A percentile compares a stretch with the other conserved stretches of the same genome.
Evolutionary conservation across 2,888 invertebrate species (phyloP).

Genomic region (Steromphala cineraria): DNA sequence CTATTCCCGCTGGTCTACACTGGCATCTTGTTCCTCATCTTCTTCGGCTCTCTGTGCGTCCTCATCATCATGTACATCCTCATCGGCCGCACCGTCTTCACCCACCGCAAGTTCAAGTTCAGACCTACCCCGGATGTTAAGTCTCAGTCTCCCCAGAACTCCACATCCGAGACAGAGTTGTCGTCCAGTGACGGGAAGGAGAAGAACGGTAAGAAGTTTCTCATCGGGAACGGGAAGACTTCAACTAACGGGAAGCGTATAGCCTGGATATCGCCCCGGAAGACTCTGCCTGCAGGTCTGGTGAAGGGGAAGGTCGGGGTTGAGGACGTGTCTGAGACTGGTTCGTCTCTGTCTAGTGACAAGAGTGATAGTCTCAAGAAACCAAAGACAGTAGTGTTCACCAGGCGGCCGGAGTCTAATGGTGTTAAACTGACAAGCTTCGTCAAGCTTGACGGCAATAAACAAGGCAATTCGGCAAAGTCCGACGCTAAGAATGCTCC

Average conservation of each 20-base stretch:
- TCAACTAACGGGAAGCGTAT: slow-evolving; percentile 22
- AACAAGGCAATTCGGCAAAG: slow-evolving; percentile 2
- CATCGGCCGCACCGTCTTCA: slow-evolving; percentile 45
- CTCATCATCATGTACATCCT: slow-evolving; percentile 47
- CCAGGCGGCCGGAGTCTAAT: background rate
- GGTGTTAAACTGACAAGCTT: background rate
- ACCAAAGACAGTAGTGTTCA: background rate
- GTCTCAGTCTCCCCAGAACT: slow-evolving; percentile 9
- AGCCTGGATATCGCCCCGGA: slow-evolving; percentile 9
- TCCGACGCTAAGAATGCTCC: slow-evolving; percentile 3
- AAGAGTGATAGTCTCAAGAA: background rate
- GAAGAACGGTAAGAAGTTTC: slow-evolving; percentile 29
- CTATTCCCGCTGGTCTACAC: slow-evolving; percentile 48
- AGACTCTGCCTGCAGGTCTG: background rate
- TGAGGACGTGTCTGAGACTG: background rate
- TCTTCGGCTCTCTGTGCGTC: slow-evolving; percentile 37
- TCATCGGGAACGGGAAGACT: slow-evolving; percentile 29
- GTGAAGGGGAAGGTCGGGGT: background rate
- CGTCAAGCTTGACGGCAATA: background rate
- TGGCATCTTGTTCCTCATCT: slow-evolving; percentile 42
- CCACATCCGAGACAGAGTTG: slow-evolving; percentile 15
- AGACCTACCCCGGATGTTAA: background rate
- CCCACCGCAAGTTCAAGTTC: slow-evolving; percentile 29
- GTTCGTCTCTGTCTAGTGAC: background rate
- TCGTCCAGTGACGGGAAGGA: slow-evolving; percentile 30